These are phyloP conservation scores for Luehdorfia chinensis DNA, from an alignment of 1,140 invertebrate species.

Conservation along the genomic window DNA sequence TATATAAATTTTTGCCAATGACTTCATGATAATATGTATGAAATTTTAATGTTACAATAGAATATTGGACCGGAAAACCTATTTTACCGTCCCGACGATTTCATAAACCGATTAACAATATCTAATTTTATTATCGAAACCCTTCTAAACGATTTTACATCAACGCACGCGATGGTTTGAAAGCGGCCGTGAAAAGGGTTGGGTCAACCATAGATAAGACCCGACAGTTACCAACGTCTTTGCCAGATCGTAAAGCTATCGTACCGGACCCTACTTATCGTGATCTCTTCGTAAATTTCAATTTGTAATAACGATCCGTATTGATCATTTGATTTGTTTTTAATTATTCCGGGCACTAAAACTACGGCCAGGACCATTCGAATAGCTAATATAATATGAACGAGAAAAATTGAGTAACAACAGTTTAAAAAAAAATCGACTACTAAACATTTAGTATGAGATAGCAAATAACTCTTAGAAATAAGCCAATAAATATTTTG, in stretches of 20 bases:
- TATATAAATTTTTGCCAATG: too few relatives aligned
- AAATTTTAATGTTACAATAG: too few relatives aligned
- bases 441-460: not conserved
- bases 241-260: conserved; percentile 59
- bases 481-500: too few relatives aligned
- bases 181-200: conserved; percentile 57
- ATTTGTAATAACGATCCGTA: conserved; percentile 43
- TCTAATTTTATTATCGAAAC: not conserved
- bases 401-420: too few relatives aligned
- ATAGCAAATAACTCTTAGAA: too few relatives aligned
- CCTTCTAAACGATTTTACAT: conserved; percentile 20
- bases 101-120: too few relatives aligned
- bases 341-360: not conserved
- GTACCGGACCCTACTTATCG: conserved; percentile 51
- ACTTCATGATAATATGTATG: too few relatives aligned
- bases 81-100: too few relatives aligned
- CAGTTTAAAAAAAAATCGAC: too few relatives aligned
- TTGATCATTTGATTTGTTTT: conserved; percentile 11
- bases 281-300: conserved; percentile 55
- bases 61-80: too few relatives aligned
- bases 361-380: too few relatives aligned
- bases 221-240: conserved; percentile 55
- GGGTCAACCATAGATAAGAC: conserved; percentile 53
- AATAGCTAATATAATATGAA: not conserved
- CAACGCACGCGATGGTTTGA: conserved; percentile 20